phyloP scores from a whole-genome alignment of 1,140 invertebrate species.

The Heliconius nattereri region DNA sequence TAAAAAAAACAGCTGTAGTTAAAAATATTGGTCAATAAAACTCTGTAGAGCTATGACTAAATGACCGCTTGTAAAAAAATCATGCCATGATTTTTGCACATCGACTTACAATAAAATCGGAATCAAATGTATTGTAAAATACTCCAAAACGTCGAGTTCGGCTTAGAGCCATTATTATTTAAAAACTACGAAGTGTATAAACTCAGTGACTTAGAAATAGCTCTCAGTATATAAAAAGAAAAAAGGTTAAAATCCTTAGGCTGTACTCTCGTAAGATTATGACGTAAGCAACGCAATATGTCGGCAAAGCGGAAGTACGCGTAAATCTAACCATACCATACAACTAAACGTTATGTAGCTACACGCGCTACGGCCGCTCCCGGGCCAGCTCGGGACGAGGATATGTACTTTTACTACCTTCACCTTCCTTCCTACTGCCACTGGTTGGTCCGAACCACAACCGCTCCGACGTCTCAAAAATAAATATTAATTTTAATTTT shows the following conservation, averaged over 20 bases:
- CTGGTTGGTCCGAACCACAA: slow-evolving; percentile 74
- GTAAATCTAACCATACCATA: slow-evolving; percentile 79
- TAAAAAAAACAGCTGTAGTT: slow-evolving; percentile 73
- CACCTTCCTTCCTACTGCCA: slow-evolving; percentile 51
- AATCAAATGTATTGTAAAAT: slow-evolving; percentile 77
- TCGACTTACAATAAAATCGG: slow-evolving; percentile 70
- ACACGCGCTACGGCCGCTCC: slow-evolving; percentile 74
- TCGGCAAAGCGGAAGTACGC: slow-evolving; percentile 79
- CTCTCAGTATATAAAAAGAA: slow-evolving; percentile 76
- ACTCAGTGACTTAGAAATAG: slow-evolving; percentile 80
- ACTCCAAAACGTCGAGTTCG: slow-evolving; percentile 74
- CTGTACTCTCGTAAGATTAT: slow-evolving; percentile 80
- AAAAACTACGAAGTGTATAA: slow-evolving; percentile 72
- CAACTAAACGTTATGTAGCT: slow-evolving; percentile 80
- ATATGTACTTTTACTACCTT: slow-evolving; percentile 77
- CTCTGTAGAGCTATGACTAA: slow-evolving; percentile 80
- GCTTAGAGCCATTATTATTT: slow-evolving; percentile 72
- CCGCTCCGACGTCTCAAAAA: slow-evolving; percentile 58
- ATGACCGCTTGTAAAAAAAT: slow-evolving; percentile 68
- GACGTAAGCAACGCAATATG: slow-evolving; percentile 80
- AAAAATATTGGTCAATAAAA: slow-evolving; percentile 79
- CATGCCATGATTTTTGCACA: slow-evolving; percentile 77
- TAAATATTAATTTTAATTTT: slow-evolving; percentile 52
- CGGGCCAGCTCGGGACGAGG: slow-evolving; percentile 58
- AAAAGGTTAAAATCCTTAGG: slow-evolving; percentile 80